Percentiles rank a stretch among this genome's conserved stretches.
Conservation (phyloP, 2,888 invertebrate species). For the Schizotus pectinicornis region DNA sequence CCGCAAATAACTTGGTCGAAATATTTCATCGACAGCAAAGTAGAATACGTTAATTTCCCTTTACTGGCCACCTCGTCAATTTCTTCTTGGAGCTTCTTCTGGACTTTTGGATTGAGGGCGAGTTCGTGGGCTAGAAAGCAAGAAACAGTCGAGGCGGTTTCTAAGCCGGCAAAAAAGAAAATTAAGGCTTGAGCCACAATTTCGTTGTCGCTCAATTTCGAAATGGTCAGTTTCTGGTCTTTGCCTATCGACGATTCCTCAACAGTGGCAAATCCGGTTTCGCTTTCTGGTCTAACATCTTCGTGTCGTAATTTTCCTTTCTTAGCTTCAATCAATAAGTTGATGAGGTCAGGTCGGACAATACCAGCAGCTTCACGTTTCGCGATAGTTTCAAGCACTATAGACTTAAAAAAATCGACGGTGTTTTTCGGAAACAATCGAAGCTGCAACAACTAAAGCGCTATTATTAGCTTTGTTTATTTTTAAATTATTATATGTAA, state of each 20-base stretch:
- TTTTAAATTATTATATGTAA: too few relatives aligned
- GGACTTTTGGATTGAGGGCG: constrained; percentile 54
- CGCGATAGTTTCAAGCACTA: constrained; percentile 53
- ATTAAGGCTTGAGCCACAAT: constrained; percentile 61
- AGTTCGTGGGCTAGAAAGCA: constrained; percentile 57
- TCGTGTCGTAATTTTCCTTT: constrained; percentile 52
- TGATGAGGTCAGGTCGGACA: constrained; percentile 63
- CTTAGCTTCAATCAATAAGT: constrained; percentile 62
- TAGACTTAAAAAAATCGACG: constrained; percentile 54
- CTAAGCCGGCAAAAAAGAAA: constrained; percentile 60
- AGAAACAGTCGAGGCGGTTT: constrained; percentile 55
- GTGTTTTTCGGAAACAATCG: constrained; percentile 49
- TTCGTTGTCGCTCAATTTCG: constrained; percentile 55
- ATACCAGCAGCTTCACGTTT: constrained; percentile 58
- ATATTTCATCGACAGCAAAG: constrained; percentile 52
- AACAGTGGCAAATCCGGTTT: constrained; percentile 32
- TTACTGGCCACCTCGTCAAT: constrained; percentile 46
- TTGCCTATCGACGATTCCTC: constrained; percentile 44
- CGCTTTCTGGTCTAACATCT: not conserved
- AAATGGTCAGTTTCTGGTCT: not conserved
- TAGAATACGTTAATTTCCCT: constrained; percentile 50
- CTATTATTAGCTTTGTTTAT: too few relatives aligned
- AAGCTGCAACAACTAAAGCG: constrained; percentile 43
- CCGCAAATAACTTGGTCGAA: constrained; percentile 49
- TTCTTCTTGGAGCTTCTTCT: constrained; percentile 52